Base-by-base conservation (phyloP, 2,113 vertebrate species). In the Sterna hirundo region DNA sequence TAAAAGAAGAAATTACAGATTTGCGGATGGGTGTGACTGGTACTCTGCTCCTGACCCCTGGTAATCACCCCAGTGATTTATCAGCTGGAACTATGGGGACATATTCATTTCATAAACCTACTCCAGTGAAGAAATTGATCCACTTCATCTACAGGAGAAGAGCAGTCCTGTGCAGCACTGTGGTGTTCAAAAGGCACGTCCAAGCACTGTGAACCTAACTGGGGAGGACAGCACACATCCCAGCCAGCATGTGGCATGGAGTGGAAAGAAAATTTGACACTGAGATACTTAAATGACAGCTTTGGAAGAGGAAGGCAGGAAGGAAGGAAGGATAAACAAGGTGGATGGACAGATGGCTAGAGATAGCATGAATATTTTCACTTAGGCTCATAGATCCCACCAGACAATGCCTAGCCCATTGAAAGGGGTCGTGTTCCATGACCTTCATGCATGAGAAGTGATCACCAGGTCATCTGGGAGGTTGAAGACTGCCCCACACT, bases 381-480 rank as follows among this genome's bases (percentile, higher is more conserved):
- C 22, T 46, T 38, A 32, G 12, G 25, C 27, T 71, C 4, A 0
- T 15, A 71, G 55, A 15, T 54, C 27, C 57, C 49, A 69, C 22
- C 52, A n/a, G 65, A 60, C 6, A 64, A 42, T 3, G 1, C 23
- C 29, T 21, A 49, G 9, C 6, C 44, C 40, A 42, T n/a, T 36
- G 17, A 57, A 80, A 79, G 44, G 23, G 4, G 2, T 44, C 2
- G 0, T 0, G 8, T 32, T 38, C 25, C 36, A 15, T 1, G 0
- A 13, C 3, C 0, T 62, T 49, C 30, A 4, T 12, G 8, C 17
- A 5, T 4, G 8, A 13, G 2, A 66, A 46, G 8, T 2, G 10
- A 49, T 55, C 42, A 21, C 38, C 60, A 70, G 65, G 40, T 32
- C 30, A 25, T 6, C 15, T 47, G 34, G 6, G 27, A 77, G 19